These are phyloP conservation scores for Gallinago nigripennis DNA, from an alignment of 2,797 vertebrate species.

Conservation along the genomic window DNA sequence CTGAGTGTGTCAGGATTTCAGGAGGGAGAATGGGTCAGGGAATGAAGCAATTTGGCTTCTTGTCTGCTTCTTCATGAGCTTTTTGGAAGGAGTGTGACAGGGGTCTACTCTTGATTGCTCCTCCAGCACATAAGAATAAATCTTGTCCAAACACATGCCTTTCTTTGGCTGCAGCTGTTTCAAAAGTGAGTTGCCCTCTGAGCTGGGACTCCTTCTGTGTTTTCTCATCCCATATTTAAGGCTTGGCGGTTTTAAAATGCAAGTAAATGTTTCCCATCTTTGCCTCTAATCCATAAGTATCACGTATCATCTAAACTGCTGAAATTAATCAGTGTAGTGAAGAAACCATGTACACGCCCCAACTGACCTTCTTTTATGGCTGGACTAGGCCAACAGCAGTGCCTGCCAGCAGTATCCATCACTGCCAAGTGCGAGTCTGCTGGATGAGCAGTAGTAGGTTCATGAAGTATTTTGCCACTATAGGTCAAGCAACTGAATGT, in stretches of 20 bases:
- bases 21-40: not conserved
- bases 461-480: not conserved
- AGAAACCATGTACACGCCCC: slow-evolving; percentile 14
- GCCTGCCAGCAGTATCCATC: slow-evolving; percentile 6
- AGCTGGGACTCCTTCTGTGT: not conserved
- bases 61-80: not conserved
- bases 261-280: slow-evolving; percentile 5
- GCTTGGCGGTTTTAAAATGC: not conserved
- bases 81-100: not conserved
- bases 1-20: not conserved
- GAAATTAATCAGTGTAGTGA: slow-evolving; percentile 14
- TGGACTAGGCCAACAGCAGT: not conserved
- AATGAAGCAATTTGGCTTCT: not conserved
- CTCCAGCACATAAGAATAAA: not conserved
- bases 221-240: slow-evolving; percentile 26
- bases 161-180: not conserved
- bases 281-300: slow-evolving; percentile 15
- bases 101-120: not conserved
- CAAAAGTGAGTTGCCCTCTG: not conserved
- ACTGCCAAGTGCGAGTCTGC: not conserved
- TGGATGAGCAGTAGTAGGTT: not conserved
- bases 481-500: not conserved
- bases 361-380: not conserved
- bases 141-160: not conserved
- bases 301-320: not conserved